phyloP scores from a whole-genome alignment of 2,113 vertebrate genomes.

The Ceyx melanurus region DNA sequence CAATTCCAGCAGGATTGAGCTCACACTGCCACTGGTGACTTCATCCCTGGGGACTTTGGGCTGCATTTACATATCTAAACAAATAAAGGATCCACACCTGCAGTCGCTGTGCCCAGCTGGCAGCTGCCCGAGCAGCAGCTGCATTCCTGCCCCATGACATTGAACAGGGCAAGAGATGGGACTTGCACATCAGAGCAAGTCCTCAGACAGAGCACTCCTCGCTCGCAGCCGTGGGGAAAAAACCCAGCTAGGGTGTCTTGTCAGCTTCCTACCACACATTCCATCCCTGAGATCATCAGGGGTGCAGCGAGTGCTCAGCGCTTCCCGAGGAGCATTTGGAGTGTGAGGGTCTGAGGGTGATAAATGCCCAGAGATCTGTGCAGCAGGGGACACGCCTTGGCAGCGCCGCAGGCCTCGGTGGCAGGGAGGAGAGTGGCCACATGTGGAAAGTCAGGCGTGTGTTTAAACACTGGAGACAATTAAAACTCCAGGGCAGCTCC shows the following conservation, averaged over 20 bases:
- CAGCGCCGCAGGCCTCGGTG: neutral
- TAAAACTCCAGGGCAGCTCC: conserved; percentile 11
- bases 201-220: neutral
- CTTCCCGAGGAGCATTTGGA: neutral
- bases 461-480: neutral
- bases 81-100: conserved; percentile 31
- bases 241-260: neutral
- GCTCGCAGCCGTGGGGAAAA: neutral
- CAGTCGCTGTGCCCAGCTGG: conserved; percentile 16
- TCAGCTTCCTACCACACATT: neutral
- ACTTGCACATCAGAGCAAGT: no score
- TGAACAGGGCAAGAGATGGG: neutral
- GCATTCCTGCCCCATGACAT: conserved; percentile 32
- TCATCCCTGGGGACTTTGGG: conserved; percentile 3
- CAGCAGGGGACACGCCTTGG: neutral
- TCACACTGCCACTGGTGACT: conserved; percentile 42
- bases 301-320: neutral
- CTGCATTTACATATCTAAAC: conserved; percentile 48
- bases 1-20: conserved; percentile 13
- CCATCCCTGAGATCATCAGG: neutral
- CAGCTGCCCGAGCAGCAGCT: neutral
- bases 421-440: neutral
- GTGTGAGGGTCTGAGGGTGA: neutral
- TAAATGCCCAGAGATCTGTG: neutral
- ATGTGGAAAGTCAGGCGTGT: neutral